Conservation (phyloP, 2,797 vertebrate genomes). For the Acipenser oxyrinchus region DNA sequence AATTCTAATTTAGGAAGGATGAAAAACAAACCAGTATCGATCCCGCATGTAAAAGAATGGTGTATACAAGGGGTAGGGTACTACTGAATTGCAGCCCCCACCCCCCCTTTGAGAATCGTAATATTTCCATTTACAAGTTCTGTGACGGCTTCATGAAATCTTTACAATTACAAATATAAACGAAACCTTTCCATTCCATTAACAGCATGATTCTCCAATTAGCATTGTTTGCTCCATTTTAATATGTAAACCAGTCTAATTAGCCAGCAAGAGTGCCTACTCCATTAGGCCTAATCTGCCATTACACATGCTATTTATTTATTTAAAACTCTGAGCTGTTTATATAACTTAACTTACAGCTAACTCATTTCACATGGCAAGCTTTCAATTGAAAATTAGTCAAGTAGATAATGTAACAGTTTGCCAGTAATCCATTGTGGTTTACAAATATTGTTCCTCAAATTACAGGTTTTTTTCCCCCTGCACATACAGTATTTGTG, state of each 20-base stretch:
- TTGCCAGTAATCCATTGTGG: slow-evolving; percentile 13
- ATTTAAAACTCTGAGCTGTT: slow-evolving; percentile 10
- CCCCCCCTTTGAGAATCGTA: not conserved
- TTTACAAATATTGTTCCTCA: not conserved
- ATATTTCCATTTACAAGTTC: not conserved
- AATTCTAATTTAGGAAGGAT: too few relatives aligned
- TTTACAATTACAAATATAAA: slow-evolving; percentile 2
- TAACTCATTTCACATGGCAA: slow-evolving; percentile 7
- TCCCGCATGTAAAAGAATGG: too few relatives aligned
- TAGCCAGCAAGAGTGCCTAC: slow-evolving; percentile 6
- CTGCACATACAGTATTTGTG: too few relatives aligned
- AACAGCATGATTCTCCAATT: slow-evolving; percentile 11
- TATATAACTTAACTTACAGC: slow-evolving; percentile 15
- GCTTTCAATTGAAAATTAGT: slow-evolving; percentile 26
- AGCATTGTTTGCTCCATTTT: slow-evolving; percentile 12
- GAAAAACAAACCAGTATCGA: too few relatives aligned
- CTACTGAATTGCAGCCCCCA: not conserved
- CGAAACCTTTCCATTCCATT: slow-evolving; percentile 8
- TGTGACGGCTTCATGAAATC: slow-evolving; percentile 5
- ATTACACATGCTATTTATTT: slow-evolving; percentile 6
- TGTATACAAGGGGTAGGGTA: too few relatives aligned
- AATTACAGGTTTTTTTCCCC: too few relatives aligned
- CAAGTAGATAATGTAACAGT: slow-evolving; percentile 14
- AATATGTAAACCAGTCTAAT: slow-evolving; percentile 12
- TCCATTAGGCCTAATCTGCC: slow-evolving; percentile 12